These are phyloP conservation scores for Brachionus rubens DNA, from an alignment of 1,140 invertebrate genomes.

Conservation along the genomic window DNA sequence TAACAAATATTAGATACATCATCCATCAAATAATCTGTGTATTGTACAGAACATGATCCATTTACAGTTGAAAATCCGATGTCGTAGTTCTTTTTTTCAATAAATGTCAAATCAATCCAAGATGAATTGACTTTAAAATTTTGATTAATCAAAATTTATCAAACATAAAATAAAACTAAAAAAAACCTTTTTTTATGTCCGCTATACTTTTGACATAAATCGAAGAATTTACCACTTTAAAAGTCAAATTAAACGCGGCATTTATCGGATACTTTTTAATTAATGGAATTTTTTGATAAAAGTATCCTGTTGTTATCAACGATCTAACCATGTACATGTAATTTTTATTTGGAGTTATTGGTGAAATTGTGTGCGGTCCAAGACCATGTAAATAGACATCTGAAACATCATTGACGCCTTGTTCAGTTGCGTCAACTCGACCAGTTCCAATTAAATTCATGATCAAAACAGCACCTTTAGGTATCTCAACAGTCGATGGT, in stretches of 20 bases:
- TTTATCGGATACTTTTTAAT: background rate
- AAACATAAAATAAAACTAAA: background rate
- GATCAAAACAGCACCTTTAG: background rate
- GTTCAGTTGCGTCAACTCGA: background rate
- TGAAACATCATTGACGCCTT: background rate
- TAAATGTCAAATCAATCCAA: background rate
- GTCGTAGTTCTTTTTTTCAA: background rate
- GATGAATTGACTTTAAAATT: background rate
- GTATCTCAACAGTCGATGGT: background rate
- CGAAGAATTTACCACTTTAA: background rate
- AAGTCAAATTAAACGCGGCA: background rate
- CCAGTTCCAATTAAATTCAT: background rate
- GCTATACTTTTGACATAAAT: background rate
- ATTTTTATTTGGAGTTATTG: background rate
- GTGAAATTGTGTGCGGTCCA: background rate
- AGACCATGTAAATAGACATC: background rate
- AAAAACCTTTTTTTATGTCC: background rate
- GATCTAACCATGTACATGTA: background rate
- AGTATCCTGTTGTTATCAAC: background rate
- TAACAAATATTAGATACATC: background rate
- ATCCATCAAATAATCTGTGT: background rate
- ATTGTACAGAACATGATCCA: background rate
- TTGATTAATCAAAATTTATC: background rate
- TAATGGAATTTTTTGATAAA: background rate
- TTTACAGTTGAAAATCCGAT: background rate